These are phyloP conservation scores for Leptura quadrifasciata DNA, from an alignment of 2,888 invertebrate species.

Conservation along the genomic window DNA sequence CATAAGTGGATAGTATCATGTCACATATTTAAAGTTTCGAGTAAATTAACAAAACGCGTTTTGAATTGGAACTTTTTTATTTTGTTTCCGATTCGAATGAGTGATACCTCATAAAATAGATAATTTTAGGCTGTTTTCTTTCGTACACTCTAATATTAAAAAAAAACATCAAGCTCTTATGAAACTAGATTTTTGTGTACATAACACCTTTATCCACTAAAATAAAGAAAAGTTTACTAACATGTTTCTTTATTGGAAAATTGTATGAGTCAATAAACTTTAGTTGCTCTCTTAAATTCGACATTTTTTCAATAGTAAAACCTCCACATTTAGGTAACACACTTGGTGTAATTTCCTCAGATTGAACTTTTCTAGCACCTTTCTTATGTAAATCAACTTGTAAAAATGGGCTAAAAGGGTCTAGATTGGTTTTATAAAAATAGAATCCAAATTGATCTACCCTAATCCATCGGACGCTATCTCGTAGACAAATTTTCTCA, in stretches of 20 bases:
- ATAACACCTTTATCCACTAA: slow-evolving; percentile 34
- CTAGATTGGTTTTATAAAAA: slow-evolving; percentile 30
- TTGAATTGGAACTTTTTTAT: too few relatives aligned
- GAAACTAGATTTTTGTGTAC: slow-evolving; percentile 24
- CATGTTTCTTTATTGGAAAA: not conserved
- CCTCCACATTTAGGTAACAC: slow-evolving; percentile 26
- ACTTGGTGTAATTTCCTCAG: slow-evolving; percentile 18
- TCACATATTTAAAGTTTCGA: too few relatives aligned
- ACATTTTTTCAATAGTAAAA: slow-evolving; percentile 35
- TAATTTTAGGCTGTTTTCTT: too few relatives aligned
- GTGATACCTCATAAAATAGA: too few relatives aligned
- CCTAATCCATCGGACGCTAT: slow-evolving; percentile 40
- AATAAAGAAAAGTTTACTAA: not conserved
- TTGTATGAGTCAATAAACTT: slow-evolving; percentile 14
- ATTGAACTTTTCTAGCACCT: slow-evolving; percentile 8
- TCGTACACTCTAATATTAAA: not conserved
- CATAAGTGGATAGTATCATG: too few relatives aligned
- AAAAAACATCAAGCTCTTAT: not conserved
- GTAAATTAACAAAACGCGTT: too few relatives aligned
- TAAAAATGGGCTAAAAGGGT: slow-evolving; percentile 38
- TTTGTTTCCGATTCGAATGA: too few relatives aligned
- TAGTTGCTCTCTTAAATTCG: slow-evolving; percentile 26
- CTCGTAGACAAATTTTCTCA: slow-evolving; percentile 12
- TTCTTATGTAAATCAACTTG: slow-evolving; percentile 39
- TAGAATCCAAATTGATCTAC: slow-evolving; percentile 31